Base-by-base conservation (phyloP, 2,888 invertebrate genomes). In the Aspidiotus rigidus region DNA sequence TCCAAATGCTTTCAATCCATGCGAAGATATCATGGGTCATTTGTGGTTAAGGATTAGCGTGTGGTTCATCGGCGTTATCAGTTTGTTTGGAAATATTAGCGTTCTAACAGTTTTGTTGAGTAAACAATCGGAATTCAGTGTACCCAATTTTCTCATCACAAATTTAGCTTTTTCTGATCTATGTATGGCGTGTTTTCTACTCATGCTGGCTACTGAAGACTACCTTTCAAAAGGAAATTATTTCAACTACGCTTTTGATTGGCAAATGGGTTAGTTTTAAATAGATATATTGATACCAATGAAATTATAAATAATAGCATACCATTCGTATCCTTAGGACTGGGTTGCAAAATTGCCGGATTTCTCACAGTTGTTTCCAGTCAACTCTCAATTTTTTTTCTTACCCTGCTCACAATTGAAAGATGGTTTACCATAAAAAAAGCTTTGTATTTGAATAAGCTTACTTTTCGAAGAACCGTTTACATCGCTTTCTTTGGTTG, bases 151-250 rank as follows among this genome's bases (percentile, higher is more conserved):
- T 75, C 81, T 89, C 63, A 89, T 89, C 81, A 85, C 88, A 73
- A 90, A 94, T 77, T 81, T 95, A 71, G 92, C 93, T 0, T 86
- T 90, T 77, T 93, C 93, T 0, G 94, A 95, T 79, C 83, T 95
- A 64, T 89, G 89, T 76, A 89, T 93, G 81, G 93, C 92, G 0
- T 76, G 90, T 1, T 94, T 93, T 78, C 81, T 94, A 67, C 82
- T 90, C 55, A 83, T 93, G 76, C 82, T 94, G 54, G 93, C 93
- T 0, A 84, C 87, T 0, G 88, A 91, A 75, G 94, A 95, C 78
- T 81, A 88, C 0, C 85, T 87, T 74, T 93, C 93, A 0, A 86
- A 88, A 75, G 90, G 91, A 2, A 86, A 86, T 73, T 94, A 93
- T 79, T 93, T 93, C 78, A 93, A 93, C 78, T 88, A 87, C 77